Evolutionary conservation across 2,113 vertebrate species (phyloP).

Genomic region (Chroicocephalus ridibundus): DNA sequence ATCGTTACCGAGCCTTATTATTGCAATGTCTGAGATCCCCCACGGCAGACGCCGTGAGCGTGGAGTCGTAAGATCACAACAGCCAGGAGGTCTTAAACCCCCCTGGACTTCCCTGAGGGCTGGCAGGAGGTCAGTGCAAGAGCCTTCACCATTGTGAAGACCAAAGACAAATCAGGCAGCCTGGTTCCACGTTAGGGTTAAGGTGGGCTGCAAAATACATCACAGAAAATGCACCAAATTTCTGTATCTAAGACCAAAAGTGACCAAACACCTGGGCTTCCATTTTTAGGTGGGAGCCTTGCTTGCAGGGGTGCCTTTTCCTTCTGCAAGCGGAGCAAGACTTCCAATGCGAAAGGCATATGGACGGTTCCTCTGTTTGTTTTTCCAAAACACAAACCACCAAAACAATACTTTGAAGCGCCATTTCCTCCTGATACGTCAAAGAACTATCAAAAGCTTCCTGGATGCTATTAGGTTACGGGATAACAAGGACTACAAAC

Average conservation of each 20-base stretch:
- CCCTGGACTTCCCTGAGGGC: not conserved
- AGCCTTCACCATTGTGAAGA: not conserved
- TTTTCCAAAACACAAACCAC: not conserved
- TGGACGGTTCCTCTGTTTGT: not conserved
- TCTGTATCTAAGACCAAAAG: not conserved
- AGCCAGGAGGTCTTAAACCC: not conserved
- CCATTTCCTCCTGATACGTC: not conserved
- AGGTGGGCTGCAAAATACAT: not conserved
- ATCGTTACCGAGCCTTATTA: not conserved
- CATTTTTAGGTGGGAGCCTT: not conserved
- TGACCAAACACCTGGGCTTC: not conserved
- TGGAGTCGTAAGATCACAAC: not conserved
- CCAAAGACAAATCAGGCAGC: not conserved
- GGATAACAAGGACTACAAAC: constrained; percentile 35
- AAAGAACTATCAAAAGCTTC: not conserved
- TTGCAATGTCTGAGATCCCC: rapidly evolving
- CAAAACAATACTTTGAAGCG: not conserved
- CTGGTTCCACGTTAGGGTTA: not conserved
- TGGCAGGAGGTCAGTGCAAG: not conserved
- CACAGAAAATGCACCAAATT: not conserved
- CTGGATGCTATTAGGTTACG: not conserved
- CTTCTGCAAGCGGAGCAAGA: not conserved
- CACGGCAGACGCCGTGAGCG: not conserved
- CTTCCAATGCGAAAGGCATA: not conserved
- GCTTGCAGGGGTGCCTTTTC: not conserved